These are phyloP conservation scores for Taenioides sp. DNA, from an alignment of 2,797 vertebrate species.

Conservation along the genomic window DNA sequence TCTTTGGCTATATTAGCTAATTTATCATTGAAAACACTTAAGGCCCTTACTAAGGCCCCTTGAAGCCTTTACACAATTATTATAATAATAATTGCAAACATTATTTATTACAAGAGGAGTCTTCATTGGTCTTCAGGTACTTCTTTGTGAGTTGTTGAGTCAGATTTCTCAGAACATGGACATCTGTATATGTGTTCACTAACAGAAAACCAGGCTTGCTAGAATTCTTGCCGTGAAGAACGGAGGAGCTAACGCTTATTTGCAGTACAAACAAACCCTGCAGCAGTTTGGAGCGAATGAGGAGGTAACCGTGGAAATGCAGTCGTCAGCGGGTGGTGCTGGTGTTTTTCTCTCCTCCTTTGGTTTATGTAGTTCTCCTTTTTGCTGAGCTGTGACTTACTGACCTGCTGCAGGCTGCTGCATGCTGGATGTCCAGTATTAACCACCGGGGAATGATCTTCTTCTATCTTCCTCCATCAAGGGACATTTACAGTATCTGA, in stretches of 20 bases:
- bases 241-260: constrained; percentile 85
- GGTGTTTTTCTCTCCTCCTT: constrained; percentile 23
- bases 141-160: background rate
- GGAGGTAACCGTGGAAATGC: constrained; percentile 66
- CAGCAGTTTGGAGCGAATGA: constrained; percentile 80
- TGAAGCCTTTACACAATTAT: background rate
- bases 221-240: constrained; percentile 86
- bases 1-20: too few relatives aligned
- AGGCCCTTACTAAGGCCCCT: background rate
- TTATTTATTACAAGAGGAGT: background rate
- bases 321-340: constrained; percentile 22
- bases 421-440: constrained; percentile 47
- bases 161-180: constrained; percentile 22
- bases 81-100: background rate
- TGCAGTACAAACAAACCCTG: constrained; percentile 89
- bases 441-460: background rate
- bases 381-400: constrained; percentile 26
- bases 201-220: constrained; percentile 89
- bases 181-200: constrained; percentile 69
- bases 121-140: background rate
- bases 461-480: constrained; percentile 8
- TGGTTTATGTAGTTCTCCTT: constrained; percentile 15
- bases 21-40: background rate
- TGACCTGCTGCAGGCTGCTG: constrained; percentile 51
- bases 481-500: background rate